Evolutionary conservation across 2,113 vertebrate genomes (phyloP).

Genomic region (Corythornis vintsioides): DNA sequence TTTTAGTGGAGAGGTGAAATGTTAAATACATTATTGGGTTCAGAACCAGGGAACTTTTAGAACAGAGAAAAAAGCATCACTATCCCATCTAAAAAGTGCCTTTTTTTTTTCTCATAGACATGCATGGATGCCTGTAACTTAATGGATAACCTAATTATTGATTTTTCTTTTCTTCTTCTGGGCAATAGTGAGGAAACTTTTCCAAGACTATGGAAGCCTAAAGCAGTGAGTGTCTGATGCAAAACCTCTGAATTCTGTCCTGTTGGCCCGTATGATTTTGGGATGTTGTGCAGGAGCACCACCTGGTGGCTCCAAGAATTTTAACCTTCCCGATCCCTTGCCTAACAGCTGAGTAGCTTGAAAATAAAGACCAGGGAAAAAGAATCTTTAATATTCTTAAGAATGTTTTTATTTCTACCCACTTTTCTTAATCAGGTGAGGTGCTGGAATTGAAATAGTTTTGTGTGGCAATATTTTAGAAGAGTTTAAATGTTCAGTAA

Average conservation of each 20-base stretch:
- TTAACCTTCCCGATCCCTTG: background rate
- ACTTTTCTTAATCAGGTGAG: background rate
- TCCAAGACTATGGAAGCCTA: background rate
- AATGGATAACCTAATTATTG: background rate
- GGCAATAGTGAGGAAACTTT: background rate
- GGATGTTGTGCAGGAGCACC: constrained; percentile 19
- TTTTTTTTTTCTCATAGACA: background rate
- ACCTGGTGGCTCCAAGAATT: background rate
- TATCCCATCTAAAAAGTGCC: background rate
- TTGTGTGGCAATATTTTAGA: background rate
- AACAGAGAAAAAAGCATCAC: background rate
- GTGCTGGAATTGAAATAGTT: background rate
- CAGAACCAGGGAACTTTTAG: background rate
- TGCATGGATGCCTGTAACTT: background rate
- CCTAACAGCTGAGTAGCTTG: accelerated
- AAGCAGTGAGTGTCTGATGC: accelerated
- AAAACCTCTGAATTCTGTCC: accelerated
- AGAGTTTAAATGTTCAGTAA: background rate
- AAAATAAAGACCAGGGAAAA: background rate
- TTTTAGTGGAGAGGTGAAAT: background rate
- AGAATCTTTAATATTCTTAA: background rate
- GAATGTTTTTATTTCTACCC: background rate
- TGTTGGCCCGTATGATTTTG: accelerated
- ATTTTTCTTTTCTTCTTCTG: background rate
- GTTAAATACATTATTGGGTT: background rate